Conservation (phyloP, 2,113 vertebrate species). For the Paradoxurus hermaphroditus region DNA sequence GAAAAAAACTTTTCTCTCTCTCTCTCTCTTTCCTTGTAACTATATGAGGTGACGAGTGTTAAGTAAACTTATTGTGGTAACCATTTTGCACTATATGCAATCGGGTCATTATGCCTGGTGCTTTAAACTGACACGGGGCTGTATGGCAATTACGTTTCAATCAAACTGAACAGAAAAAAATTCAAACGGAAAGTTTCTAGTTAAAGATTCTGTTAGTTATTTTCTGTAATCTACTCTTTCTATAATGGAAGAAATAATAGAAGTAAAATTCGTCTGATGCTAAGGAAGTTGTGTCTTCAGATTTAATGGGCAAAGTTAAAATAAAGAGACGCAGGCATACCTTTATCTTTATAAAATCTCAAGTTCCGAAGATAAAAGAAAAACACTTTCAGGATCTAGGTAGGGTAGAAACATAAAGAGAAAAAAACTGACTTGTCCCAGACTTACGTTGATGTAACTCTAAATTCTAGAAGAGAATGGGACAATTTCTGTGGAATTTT, state of each 20-base stretch:
- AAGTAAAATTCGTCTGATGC: background rate
- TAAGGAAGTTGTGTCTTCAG: background rate
- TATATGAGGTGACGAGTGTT: background rate
- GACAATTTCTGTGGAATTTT: constrained; percentile 7
- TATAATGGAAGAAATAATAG: background rate
- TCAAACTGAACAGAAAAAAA: background rate
- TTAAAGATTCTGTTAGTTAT: background rate
- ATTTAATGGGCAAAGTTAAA: background rate
- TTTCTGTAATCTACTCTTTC: background rate
- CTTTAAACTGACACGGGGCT: background rate
- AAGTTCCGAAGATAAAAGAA: background rate
- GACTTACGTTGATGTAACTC: background rate
- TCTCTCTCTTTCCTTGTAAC: background rate
- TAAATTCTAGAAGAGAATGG: background rate
- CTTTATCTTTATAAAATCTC: background rate
- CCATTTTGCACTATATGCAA: background rate
- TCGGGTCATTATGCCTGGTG: background rate
- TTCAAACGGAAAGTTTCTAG: background rate
- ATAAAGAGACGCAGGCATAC: background rate
- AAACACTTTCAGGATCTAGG: background rate
- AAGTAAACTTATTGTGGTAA: background rate
- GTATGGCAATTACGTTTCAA: background rate
- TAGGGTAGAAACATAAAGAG: background rate
- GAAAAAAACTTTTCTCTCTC: background rate
- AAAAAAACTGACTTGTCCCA: background rate